Conservation (phyloP, 2,113 vertebrate species). For the Oryzias javanicus region DNA sequence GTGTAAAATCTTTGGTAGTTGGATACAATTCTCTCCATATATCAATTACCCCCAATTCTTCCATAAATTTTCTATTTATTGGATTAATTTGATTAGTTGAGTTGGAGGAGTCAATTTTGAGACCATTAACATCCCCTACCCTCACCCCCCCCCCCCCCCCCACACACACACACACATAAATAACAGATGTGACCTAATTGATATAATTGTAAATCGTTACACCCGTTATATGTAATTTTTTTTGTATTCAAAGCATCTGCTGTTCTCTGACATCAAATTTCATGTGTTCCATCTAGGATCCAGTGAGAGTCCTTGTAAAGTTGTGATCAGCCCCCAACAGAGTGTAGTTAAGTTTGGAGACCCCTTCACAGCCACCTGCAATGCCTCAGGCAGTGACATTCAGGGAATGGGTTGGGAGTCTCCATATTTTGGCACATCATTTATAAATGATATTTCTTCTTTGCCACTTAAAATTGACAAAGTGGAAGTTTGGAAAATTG, state of each 20-base stretch:
- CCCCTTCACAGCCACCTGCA: conserved; percentile 49
- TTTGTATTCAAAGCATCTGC: no score
- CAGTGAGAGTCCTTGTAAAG: neutral
- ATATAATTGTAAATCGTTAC: no score
- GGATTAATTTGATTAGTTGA: neutral
- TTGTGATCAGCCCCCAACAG: neutral
- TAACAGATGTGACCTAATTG: no score
- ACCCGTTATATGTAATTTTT: no score
- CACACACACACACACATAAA: no score
- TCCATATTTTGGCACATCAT: accelerated
- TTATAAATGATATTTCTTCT: accelerated
- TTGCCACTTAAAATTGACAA: neutral
- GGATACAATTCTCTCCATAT: neutral
- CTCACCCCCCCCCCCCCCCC: no score
- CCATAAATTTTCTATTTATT: neutral
- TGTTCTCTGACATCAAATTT: no score
- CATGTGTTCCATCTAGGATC: conserved; percentile 20
- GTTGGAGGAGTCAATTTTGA: no score
- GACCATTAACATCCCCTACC: no score
- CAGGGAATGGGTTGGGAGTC: conserved; percentile 56
- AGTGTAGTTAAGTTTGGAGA: conserved; percentile 43
- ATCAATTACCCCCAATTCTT: neutral
- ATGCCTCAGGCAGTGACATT: neutral
- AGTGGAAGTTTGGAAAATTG: neutral
- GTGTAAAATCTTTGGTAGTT: neutral